These are phyloP conservation scores for Numenius phaeopus DNA, from an alignment of 2,797 vertebrate species.

Conservation along the genomic window DNA sequence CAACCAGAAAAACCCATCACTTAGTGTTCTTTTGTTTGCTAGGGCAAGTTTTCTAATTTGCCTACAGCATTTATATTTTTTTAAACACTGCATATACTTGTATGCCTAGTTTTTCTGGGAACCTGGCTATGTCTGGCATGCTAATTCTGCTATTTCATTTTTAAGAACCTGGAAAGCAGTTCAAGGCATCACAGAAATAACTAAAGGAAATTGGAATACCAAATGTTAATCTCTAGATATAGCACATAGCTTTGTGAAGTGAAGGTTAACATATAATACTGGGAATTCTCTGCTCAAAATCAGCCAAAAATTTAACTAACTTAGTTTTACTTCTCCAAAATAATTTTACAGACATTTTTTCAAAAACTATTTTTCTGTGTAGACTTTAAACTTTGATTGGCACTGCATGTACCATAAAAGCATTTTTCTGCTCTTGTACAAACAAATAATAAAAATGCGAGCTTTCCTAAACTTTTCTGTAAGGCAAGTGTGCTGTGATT, in stretches of 20 bases:
- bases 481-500: background rate
- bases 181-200: background rate
- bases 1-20: background rate
- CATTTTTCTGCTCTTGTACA: background rate
- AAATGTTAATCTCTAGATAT: background rate
- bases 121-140: background rate
- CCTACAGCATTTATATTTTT: background rate
- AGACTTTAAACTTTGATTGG: background rate
- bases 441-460: background rate
- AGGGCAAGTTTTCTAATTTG: slow-evolving; percentile 2
- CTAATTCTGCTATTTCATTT: slow-evolving; percentile 19
- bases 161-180: slow-evolving; percentile 1
- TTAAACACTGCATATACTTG: background rate
- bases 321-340: background rate
- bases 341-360: background rate
- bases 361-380: background rate
- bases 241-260: background rate
- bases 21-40: slow-evolving; percentile 4
- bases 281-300: background rate
- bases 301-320: background rate
- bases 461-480: background rate
- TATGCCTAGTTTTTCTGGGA: background rate
- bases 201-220: background rate
- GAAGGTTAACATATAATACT: background rate
- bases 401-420: background rate